These are phyloP conservation scores for Anastrepha obliqua DNA, from an alignment of 1,140 invertebrate species.

Conservation along the genomic window DNA sequence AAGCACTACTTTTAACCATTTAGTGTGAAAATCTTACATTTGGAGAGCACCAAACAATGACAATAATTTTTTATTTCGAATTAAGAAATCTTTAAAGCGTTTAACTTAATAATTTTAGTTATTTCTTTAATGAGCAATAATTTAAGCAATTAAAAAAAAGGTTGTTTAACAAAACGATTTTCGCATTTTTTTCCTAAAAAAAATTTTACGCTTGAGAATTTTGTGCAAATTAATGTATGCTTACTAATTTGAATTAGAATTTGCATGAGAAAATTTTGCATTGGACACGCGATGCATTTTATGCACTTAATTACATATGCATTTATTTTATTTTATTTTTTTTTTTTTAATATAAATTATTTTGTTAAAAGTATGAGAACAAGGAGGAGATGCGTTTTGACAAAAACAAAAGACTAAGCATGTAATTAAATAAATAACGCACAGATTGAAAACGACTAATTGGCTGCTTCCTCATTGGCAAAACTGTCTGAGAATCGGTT, in stretches of 20 bases:
- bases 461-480: slow-evolving; percentile 33
- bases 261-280: slow-evolving; percentile 18
- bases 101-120: slow-evolving; percentile 2
- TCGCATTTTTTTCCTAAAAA: neutral
- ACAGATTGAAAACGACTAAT: neutral
- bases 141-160: neutral
- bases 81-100: too few relatives aligned
- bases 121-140: slow-evolving; percentile 12
- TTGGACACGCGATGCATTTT: neutral
- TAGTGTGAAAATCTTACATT: too few relatives aligned
- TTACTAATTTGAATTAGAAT: neutral
- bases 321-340: neutral
- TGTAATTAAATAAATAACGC: neutral
- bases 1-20: too few relatives aligned
- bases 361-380: neutral
- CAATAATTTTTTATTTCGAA: too few relatives aligned
- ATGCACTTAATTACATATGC: slow-evolving; percentile 12
- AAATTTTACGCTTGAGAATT: neutral
- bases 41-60: too few relatives aligned
- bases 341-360: slow-evolving; percentile 12
- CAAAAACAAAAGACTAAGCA: slow-evolving; percentile 11
- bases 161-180: slow-evolving; percentile 8
- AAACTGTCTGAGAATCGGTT: neutral
- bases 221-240: neutral
- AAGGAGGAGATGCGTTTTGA: neutral